phyloP scores from a whole-genome alignment of 2,888 invertebrate species.

The Drosophila aldrichi region DNA sequence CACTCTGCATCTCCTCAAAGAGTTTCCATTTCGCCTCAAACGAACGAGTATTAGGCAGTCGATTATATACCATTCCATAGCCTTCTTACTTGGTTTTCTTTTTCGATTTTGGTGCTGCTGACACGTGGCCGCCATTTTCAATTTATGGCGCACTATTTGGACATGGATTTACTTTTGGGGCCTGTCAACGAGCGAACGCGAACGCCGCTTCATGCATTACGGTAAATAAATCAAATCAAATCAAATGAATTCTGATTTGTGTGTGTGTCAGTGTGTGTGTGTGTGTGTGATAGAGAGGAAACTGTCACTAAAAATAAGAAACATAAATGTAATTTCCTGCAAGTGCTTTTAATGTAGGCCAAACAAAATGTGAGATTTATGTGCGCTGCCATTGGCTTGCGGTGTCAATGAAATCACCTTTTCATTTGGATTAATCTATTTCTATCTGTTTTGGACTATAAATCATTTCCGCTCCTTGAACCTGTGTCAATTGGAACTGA shows the following conservation, averaged over 20 bases:
- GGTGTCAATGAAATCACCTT: slow-evolving; percentile 12
- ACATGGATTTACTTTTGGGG: slow-evolving; percentile 41
- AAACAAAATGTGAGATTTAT: slow-evolving; percentile 20
- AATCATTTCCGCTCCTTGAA: slow-evolving; percentile 39
- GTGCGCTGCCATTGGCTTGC: background rate
- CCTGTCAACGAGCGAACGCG: slow-evolving; percentile 11
- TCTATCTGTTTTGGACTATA: slow-evolving; percentile 24
- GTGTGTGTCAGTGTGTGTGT: too few species aligned
- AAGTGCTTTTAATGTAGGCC: slow-evolving; percentile 30
- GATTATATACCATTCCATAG: too few species aligned
- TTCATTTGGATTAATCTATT: slow-evolving; percentile 5
- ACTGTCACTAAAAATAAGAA: slow-evolving; percentile 65
- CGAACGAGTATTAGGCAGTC: background rate
- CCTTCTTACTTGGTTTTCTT: background rate
- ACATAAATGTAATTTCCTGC: slow-evolving; percentile 62
- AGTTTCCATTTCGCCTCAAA: too few species aligned
- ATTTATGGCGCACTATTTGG: slow-evolving; percentile 65
- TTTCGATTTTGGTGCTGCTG: slow-evolving; percentile 27
- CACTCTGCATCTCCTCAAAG: too few species aligned
- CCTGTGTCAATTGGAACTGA: slow-evolving; percentile 14
- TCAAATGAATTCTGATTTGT: slow-evolving; percentile 55
- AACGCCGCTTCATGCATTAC: slow-evolving; percentile 33
- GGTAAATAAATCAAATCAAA: slow-evolving; percentile 69
- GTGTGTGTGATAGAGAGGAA: slow-evolving; percentile 34
- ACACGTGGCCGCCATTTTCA: slow-evolving; percentile 61